Evolutionary conservation across 2,113 vertebrate genomes (phyloP).

Genomic region (Pardalotus punctatus): DNA sequence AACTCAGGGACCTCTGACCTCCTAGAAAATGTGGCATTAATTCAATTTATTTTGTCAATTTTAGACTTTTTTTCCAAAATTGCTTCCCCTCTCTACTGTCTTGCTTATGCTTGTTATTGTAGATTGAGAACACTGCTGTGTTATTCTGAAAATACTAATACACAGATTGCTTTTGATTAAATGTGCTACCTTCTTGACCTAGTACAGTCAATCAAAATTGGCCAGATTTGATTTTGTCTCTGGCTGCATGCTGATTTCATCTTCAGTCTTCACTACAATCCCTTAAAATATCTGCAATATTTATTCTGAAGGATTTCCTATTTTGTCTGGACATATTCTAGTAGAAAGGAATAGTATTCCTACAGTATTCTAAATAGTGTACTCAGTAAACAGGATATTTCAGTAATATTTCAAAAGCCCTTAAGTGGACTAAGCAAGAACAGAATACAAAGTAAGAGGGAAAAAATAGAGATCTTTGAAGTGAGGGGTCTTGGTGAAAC

Average conservation of each 20-base stretch:
- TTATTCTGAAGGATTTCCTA: background rate
- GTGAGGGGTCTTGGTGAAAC: background rate
- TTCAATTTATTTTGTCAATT: background rate
- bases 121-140: background rate
- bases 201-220: background rate
- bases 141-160: background rate
- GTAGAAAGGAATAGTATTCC: background rate
- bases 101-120: background rate
- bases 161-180: background rate
- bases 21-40: background rate
- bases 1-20: background rate
- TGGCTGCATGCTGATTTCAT: background rate
- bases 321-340: background rate
- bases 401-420: background rate
- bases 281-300: background rate
- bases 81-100: rapidly evolving
- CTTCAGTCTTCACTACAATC: background rate
- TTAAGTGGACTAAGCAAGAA: background rate
- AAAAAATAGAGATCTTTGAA: background rate
- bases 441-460: background rate
- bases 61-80: background rate
- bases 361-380: background rate
- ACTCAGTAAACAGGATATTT: background rate
- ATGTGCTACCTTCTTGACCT: background rate
- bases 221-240: background rate